Percentiles rank a stretch among this genome's conserved stretches.
These are phyloP conservation scores for Solenopsis fugax DNA, from an alignment of 1,140 invertebrate species.

Conservation along the genomic window DNA sequence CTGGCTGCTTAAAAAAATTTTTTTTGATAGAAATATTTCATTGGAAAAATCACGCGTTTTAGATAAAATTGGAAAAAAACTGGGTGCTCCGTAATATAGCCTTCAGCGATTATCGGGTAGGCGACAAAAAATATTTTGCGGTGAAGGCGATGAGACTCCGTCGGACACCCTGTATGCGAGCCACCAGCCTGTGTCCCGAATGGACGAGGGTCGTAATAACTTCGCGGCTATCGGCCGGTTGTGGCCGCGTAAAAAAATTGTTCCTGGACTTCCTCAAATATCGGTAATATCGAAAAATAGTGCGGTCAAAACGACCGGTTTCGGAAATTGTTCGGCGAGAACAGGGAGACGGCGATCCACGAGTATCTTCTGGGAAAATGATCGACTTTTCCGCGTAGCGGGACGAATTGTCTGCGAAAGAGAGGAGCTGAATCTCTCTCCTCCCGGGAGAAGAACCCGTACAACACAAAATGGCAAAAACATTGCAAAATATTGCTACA, in stretches of 20 bases:
- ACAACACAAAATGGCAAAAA: no score
- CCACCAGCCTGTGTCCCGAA: neutral
- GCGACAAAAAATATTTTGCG: constrained; percentile 29
- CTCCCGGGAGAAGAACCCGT: neutral
- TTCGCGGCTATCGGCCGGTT: constrained; percentile 11
- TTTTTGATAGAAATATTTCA: neutral
- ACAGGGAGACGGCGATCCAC: constrained; percentile 18
- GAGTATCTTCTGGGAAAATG: constrained; percentile 19
- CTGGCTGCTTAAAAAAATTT: neutral
- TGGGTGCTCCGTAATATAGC: neutral
- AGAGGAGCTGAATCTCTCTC: no score
- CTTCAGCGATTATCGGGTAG: neutral
- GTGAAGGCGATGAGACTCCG: constrained; percentile 8
- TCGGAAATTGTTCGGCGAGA: constrained; percentile 25
- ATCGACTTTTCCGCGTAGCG: neutral
- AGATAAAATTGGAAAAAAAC: constrained; percentile 13
- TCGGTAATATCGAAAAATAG: constrained; percentile 46
- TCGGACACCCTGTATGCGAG: constrained; percentile 21
- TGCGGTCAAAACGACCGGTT: constrained; percentile 30
- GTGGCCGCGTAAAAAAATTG: constrained; percentile 38
- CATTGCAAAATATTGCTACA: no score
- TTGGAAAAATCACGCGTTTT: neutral
- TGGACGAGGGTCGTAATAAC: constrained; percentile 40
- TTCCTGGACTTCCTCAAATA: constrained; percentile 47
- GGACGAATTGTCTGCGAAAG: neutral